Conservation (phyloP, 2,888 invertebrate genomes). For the Malachius bipustulatus region DNA sequence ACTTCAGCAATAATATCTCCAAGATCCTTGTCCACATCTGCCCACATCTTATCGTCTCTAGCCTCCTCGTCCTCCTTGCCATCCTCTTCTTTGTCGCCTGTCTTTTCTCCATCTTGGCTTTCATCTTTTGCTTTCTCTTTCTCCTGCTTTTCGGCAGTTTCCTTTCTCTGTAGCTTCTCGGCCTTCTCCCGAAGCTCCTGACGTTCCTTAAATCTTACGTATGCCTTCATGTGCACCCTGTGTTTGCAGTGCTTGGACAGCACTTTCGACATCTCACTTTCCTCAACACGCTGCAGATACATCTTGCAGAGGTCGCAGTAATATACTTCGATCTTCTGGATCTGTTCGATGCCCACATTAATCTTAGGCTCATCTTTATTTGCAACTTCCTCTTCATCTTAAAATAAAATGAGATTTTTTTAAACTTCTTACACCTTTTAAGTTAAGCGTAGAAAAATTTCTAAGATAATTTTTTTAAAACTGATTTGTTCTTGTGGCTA, state of each 20-base stretch:
- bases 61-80: conserved; percentile 39
- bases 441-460: too few species aligned
- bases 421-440: too few species aligned
- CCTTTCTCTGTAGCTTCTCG: conserved; percentile 53
- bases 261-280: conserved; percentile 21
- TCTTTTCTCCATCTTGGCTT: background rate
- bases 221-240: conserved; percentile 63
- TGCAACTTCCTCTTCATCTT: conserved; percentile 26
- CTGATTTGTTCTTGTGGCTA: too few species aligned
- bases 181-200: conserved; percentile 60
- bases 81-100: conserved; percentile 12
- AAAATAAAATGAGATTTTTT: too few species aligned
- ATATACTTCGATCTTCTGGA: conserved; percentile 65
- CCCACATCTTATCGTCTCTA: conserved; percentile 63
- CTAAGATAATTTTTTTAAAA: too few species aligned
- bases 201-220: conserved; percentile 65
- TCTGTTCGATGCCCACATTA: conserved; percentile 64
- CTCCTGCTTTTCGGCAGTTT: conserved; percentile 39
- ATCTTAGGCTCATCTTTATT: conserved; percentile 41
- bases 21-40: conserved; percentile 70
- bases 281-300: conserved; percentile 53
- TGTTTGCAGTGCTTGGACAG: conserved; percentile 53
- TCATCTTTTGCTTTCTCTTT: conserved; percentile 39
- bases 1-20: conserved; percentile 61
- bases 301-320: conserved; percentile 71